Percentiles rank a stretch among this genome's conserved stretches.
Evolutionary conservation across 2,888 invertebrate genomes (phyloP).

Genomic region (Drosophila falleni): DNA sequence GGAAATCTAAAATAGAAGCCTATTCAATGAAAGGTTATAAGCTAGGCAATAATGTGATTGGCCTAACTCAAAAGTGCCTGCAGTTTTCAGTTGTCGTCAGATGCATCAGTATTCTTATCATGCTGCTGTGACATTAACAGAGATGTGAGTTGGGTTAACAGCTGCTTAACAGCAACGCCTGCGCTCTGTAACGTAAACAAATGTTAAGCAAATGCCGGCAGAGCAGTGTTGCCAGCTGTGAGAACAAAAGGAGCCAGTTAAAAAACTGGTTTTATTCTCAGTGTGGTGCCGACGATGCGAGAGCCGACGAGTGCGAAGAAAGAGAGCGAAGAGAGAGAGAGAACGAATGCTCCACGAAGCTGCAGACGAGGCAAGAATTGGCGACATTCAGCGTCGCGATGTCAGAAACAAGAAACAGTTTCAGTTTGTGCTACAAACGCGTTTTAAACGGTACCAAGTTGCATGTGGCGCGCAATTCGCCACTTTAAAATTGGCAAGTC

Average conservation of each 20-base stretch:
- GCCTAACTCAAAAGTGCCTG: not conserved
- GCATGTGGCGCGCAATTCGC: conserved; percentile 51
- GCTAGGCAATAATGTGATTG: conserved; percentile 33
- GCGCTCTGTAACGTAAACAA: conserved; percentile 71
- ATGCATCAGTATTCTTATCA: conserved; percentile 11
- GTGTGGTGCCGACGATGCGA: conserved; percentile 16
- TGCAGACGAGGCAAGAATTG: conserved; percentile 16
- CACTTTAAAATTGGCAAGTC: not conserved
- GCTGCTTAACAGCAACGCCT: conserved; percentile 49
- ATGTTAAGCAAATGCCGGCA: conserved; percentile 73
- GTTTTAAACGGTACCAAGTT: conserved; percentile 77
- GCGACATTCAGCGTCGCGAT: conserved; percentile 2
- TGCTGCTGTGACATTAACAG: conserved; percentile 31
- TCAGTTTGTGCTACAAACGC: conserved; percentile 83
- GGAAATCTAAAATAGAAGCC: not conserved
- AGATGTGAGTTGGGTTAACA: conserved; percentile 34
- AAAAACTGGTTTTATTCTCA: conserved; percentile 53
- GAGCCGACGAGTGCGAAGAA: not conserved
- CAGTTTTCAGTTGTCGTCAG: not conserved
- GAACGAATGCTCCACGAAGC: conserved; percentile 37
- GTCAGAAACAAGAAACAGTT: conserved; percentile 64
- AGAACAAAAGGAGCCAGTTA: conserved; percentile 15
- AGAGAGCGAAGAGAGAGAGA: conserved; percentile 20
- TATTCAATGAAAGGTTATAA: conserved; percentile 12
- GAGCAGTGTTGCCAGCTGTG: conserved; percentile 56